Evolutionary conservation across 2,797 vertebrate species (phyloP), one percentile per base, ranked within the genome.

Genomic region (Gymnodraco acuticeps): DNA sequence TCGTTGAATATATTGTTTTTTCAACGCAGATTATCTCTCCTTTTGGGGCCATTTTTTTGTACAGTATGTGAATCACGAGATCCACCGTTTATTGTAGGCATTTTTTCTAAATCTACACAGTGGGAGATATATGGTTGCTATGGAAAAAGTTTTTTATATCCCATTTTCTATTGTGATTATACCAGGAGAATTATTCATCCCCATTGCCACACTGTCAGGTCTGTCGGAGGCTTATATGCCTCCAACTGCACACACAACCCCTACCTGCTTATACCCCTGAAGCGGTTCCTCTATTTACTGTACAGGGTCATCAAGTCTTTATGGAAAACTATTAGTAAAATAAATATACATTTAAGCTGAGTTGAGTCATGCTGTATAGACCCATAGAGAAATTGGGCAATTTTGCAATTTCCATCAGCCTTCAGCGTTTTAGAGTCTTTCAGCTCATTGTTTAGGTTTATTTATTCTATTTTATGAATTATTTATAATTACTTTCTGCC

Each of bases 141-240:
- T 41, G 31, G 23, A 68, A 45, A 62, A 20, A 47, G 11, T 15
- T 80, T 70, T 47, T 53, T 27, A 45, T 15, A 43, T 53, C 20
- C 38, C 1, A 66, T 75, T 75, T 75, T 64, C 33, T 33, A 48
- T 47, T 43, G 47, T 66, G 31, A 58, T 66, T 45, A 38, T n/a
- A 64, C 31, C 10, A 46, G 33, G 9, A 50, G 58, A 38, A 10
- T 51, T 65, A 42, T 55, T 56, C 9, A 52, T 38, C 55, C 9
- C 41, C 19, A 7, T 13, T 53, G 31, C 53, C 54, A 31, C 2
- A 2, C 41, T 66, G 16, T 14, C 33, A n/a, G 41, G 3, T 48
- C 56, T 56, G 46, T 42, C 1, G 9, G 59, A 53, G 23, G 10
- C 14, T 42, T 38, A 7, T 38, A 38, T 38, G 8, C 33, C 33